Conservation (phyloP, 2,113 vertebrate species). For the Procavia capensis region DNA sequence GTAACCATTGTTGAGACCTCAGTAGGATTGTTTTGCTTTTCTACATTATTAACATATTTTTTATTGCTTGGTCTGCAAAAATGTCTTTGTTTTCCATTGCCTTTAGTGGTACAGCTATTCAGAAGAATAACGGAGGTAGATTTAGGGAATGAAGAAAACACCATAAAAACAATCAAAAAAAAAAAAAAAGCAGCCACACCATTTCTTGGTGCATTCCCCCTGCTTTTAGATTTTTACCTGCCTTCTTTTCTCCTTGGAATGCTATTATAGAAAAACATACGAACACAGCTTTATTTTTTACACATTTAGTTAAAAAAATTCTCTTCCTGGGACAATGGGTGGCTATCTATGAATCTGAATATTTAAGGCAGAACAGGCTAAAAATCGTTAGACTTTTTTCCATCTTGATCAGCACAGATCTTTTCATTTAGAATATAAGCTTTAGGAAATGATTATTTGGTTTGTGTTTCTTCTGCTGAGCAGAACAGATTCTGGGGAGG, state of each 20-base stretch:
- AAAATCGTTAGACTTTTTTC: conserved; percentile 16
- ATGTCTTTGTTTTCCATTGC: conserved; percentile 33
- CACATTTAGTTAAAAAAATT: not conserved
- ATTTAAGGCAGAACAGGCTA: not conserved
- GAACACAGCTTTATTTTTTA: conserved; percentile 41
- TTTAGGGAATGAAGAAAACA: conserved; percentile 56
- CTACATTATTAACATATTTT: not conserved
- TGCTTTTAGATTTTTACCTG: conserved; percentile 18
- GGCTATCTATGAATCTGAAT: conserved; percentile 21
- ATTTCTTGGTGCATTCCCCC: conserved; percentile 23
- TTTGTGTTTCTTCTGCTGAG: conserved; percentile 22
- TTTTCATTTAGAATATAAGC: conserved; percentile 57
- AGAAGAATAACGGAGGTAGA: not conserved
- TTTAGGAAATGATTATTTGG: conserved; percentile 22
- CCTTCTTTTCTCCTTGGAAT: not conserved
- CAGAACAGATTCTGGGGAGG: not conserved
- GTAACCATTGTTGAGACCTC: not conserved
- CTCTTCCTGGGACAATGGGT: not conserved
- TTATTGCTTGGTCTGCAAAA: not conserved
- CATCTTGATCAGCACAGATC: not conserved
- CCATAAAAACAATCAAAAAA: not conserved
- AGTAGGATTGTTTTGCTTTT: not conserved
- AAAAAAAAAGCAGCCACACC: not conserved
- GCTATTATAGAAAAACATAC: conserved; percentile 15
- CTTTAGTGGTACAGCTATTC: not conserved